Evolutionary conservation across 1,140 invertebrate genomes (phyloP).

Genomic region (Dendrolimus kikuchii): DNA sequence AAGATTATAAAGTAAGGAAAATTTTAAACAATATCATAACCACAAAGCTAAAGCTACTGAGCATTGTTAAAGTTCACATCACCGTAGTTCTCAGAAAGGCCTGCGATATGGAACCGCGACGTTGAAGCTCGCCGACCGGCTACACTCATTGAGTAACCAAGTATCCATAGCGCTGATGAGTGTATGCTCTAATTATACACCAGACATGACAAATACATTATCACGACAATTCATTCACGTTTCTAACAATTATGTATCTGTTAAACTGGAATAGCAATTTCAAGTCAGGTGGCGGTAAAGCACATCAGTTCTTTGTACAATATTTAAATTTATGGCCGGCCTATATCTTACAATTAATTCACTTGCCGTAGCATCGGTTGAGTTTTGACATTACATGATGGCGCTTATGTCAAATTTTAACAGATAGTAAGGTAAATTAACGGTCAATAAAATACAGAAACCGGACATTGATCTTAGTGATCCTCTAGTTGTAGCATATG

Average conservation of each 20-base stretch:
- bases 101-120: conserved; percentile 6
- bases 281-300: too few relatives aligned
- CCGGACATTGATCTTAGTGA: background rate
- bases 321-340: conserved; percentile 1
- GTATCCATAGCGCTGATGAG: conserved; percentile 15
- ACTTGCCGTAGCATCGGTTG: too few relatives aligned
- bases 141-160: conserved; percentile 20
- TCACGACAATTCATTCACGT: conserved; percentile 20
- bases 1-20: too few relatives aligned
- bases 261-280: conserved; percentile 6
- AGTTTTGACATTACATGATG: too few relatives aligned
- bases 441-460: background rate
- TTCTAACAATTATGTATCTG: background rate
- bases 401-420: too few relatives aligned
- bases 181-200: conserved; percentile 20
- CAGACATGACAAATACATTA: conserved; percentile 26
- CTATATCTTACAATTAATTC: conserved; percentile 3
- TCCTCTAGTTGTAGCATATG: background rate
- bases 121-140: conserved; percentile 6
- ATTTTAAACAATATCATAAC: too few relatives aligned
- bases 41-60: too few relatives aligned
- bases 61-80: conserved; percentile 14
- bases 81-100: conserved; percentile 17
- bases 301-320: conserved; percentile 6
- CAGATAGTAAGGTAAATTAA: too few relatives aligned